Conservation (phyloP, 37 sponge, comb jelly and placozoan species). For the Eunapius fragilis region DNA sequence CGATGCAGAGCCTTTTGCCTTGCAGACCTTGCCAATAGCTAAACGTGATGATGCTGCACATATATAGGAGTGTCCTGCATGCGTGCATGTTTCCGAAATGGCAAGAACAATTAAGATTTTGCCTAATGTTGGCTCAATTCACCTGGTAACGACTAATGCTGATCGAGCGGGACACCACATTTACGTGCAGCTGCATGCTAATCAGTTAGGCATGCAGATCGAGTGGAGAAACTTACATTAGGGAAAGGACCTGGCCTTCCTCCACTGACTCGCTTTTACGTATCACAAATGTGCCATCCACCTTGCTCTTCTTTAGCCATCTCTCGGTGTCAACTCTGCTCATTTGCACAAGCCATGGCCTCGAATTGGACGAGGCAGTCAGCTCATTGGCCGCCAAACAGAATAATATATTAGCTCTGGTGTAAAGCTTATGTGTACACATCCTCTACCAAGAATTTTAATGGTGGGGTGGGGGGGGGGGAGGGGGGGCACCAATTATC, state of each 20-base stretch:
- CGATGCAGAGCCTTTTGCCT: not conserved
- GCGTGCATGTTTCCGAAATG: not conserved
- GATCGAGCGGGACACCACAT: too few species aligned
- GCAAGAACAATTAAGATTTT: not conserved
- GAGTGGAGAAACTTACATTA: constrained; percentile 57
- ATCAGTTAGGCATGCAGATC: too few species aligned
- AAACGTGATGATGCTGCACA: not conserved
- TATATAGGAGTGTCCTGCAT: not conserved
- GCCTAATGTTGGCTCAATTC: not conserved
- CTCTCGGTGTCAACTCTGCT: constrained; percentile 83
- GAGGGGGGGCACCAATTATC: too few species aligned
- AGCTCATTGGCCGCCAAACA: not conserved
- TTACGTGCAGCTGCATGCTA: not conserved
- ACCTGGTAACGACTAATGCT: not conserved
- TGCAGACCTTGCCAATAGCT: not conserved
- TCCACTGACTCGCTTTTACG: constrained; percentile 84
- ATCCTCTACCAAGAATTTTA: too few species aligned
- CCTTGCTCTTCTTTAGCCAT: constrained; percentile 63
- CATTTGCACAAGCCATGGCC: constrained; percentile 17
- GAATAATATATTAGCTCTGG: not conserved
- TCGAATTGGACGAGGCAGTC: not conserved
- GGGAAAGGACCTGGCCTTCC: constrained; percentile 89
- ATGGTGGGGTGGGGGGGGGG: too few species aligned
- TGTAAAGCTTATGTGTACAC: too few species aligned
- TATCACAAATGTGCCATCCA: constrained; percentile 86